These are phyloP conservation scores for Meteorus cinctellus DNA, from an alignment of 2,888 invertebrate species.

Conservation along the genomic window DNA sequence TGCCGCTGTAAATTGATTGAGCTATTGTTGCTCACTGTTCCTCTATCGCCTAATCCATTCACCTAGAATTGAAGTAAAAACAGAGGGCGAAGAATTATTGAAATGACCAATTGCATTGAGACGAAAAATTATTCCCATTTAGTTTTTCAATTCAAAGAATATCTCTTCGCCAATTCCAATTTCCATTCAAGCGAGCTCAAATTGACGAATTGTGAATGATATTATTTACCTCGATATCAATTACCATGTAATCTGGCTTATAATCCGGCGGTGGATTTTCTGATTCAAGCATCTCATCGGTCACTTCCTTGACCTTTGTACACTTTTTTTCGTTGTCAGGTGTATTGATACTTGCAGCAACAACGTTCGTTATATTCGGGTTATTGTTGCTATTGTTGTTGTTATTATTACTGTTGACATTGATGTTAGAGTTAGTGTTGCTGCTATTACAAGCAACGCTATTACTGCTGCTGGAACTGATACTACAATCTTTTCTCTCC, in stretches of 20 bases:
- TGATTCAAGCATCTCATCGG: slow-evolving; percentile 72
- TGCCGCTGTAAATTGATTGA: slow-evolving; percentile 60
- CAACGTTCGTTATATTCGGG: neutral
- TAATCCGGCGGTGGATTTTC: slow-evolving; percentile 69
- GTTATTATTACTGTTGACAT: slow-evolving; percentile 48
- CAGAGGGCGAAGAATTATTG: neutral
- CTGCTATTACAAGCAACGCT: neutral
- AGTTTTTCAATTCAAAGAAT: neutral
- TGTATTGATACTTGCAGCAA: slow-evolving; percentile 33
- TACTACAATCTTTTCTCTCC: slow-evolving; percentile 63
- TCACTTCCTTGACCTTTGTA: slow-evolving; percentile 58
- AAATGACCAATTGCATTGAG: neutral
- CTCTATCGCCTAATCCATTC: slow-evolving; percentile 62
- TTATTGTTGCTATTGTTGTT: slow-evolving; percentile 50
- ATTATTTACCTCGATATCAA: slow-evolving; percentile 71
- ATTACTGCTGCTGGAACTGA: neutral
- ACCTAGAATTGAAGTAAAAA: slow-evolving; percentile 52
- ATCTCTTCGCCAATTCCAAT: slow-evolving; percentile 1
- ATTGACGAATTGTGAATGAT: slow-evolving; percentile 40
- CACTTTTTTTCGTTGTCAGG: slow-evolving; percentile 50
- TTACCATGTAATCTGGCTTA: slow-evolving; percentile 73
- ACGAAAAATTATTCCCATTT: neutral
- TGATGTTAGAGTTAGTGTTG: neutral
- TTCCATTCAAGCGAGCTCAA: slow-evolving; percentile 18
- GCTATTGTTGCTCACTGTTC: slow-evolving; percentile 57